phyloP scores from a whole-genome alignment of 2,888 invertebrate species.

The Melieria picta region DNA sequence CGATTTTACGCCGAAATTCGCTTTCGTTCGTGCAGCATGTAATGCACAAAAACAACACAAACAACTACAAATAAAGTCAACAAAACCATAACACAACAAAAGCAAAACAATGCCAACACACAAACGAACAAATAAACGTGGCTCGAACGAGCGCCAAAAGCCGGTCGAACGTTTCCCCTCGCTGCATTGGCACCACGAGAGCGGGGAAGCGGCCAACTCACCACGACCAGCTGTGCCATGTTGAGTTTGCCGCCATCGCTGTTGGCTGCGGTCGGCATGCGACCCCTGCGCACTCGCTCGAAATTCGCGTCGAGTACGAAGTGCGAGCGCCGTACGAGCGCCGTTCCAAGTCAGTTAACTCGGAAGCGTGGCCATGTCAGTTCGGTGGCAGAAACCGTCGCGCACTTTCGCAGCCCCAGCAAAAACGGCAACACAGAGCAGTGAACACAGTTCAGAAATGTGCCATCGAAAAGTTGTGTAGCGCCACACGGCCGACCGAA shows the following conservation, averaged over 20 bases:
- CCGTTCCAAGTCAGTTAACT: conserved; percentile 63
- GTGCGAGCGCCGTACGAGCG: conserved; percentile 34
- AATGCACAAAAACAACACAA: conserved; percentile 25
- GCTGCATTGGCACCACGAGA: too few relatives aligned
- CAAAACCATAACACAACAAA: neutral
- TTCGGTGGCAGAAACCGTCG: conserved; percentile 52
- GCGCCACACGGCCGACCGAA: neutral
- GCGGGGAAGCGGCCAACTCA: too few relatives aligned
- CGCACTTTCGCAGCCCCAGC: conserved; percentile 41
- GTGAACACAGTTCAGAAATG: too few relatives aligned
- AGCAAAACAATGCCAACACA: neutral
- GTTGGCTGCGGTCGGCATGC: too few relatives aligned
- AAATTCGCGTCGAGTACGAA: conserved; percentile 5
- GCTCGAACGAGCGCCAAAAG: neutral
- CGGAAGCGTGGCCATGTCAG: conserved; percentile 65
- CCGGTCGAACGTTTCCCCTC: conserved; percentile 12
- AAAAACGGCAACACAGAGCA: too few relatives aligned
- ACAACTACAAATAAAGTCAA: conserved; percentile 17
- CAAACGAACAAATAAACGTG: neutral
- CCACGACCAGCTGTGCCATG: neutral
- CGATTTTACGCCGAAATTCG: conserved; percentile 20
- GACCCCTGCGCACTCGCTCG: neutral
- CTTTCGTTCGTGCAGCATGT: neutral
- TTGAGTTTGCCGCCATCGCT: neutral
- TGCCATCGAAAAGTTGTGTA: too few relatives aligned